Conservation (phyloP, 2,113 vertebrate species). For the Narcine bancroftii region DNA sequence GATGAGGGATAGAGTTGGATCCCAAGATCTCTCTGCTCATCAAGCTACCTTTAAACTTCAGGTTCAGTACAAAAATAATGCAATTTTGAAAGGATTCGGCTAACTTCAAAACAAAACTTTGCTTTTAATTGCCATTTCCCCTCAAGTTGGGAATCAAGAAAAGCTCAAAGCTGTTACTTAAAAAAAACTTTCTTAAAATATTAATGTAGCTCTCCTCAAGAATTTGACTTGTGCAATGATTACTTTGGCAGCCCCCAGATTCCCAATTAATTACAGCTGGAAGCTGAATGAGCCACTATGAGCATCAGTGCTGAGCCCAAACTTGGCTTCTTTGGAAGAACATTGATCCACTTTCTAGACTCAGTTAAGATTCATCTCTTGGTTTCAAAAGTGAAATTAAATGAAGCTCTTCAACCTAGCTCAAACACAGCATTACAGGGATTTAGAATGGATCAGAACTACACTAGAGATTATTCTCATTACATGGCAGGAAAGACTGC, state of each 20-base stretch:
- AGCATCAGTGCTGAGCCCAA: neutral
- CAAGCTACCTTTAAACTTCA: neutral
- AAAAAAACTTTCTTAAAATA: neutral
- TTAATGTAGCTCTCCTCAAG: neutral
- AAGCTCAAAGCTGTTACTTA: neutral
- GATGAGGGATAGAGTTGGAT: neutral
- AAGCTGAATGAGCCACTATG: neutral
- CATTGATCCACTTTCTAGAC: neutral
- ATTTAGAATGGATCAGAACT: neutral
- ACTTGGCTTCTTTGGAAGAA: neutral
- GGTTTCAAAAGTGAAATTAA: neutral
- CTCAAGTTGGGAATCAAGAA: neutral
- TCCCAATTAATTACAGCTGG: neutral
- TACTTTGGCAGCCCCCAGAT: neutral
- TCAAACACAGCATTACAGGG: no score
- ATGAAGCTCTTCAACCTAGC: neutral
- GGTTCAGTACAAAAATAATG: neutral
- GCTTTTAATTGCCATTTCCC: neutral
- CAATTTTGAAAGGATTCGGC: neutral
- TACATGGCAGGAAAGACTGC: neutral
- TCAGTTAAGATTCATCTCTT: neutral
- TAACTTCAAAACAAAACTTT: neutral
- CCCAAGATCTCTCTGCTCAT: neutral
- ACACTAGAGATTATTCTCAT: neutral
- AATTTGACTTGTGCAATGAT: neutral